These are phyloP conservation scores for Dolichallabes microphthalmus DNA, from an alignment of 2,113 vertebrate genomes.

Conservation along the genomic window DNA sequence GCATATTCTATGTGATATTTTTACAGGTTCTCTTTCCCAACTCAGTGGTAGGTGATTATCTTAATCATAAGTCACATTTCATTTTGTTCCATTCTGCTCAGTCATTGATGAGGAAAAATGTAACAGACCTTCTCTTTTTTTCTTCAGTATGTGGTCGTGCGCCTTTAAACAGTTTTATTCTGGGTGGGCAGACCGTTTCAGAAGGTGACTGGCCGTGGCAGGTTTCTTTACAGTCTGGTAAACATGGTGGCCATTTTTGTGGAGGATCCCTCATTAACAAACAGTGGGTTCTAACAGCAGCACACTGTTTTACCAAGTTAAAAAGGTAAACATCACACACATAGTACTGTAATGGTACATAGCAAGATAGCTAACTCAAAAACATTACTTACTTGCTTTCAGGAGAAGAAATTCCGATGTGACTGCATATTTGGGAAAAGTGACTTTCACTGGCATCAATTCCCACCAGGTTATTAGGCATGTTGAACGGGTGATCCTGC, in stretches of 20 bases:
- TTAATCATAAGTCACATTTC: not conserved
- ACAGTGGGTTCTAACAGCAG: constrained; percentile 41
- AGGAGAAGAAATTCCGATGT: not conserved
- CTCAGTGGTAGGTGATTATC: not conserved
- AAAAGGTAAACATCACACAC: not conserved
- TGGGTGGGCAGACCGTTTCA: not conserved
- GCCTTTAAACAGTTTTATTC: not conserved
- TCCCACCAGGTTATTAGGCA: not conserved
- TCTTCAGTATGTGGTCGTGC: constrained; percentile 8
- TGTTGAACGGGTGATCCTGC: constrained; percentile 13
- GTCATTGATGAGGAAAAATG: not conserved
- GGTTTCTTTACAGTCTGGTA: constrained; percentile 38
- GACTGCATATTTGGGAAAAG: constrained; percentile 42
- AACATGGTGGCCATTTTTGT: constrained; percentile 1
- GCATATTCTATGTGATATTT: not conserved
- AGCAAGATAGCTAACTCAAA: not conserved
- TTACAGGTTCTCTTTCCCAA: not conserved
- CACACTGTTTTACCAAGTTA: constrained; percentile 25
- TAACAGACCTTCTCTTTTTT: not conserved
- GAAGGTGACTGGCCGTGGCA: constrained; percentile 14
- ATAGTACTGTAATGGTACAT: constrained; percentile 45
- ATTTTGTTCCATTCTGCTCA: not conserved
- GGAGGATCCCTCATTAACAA: constrained; percentile 10
- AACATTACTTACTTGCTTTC: not conserved
- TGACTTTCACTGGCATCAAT: not conserved